Evolutionary conservation across 2,888 invertebrate genomes (phyloP), one percentile per base, ranked within the genome.

Genomic region (Zootermopsis nevadensis): DNA sequence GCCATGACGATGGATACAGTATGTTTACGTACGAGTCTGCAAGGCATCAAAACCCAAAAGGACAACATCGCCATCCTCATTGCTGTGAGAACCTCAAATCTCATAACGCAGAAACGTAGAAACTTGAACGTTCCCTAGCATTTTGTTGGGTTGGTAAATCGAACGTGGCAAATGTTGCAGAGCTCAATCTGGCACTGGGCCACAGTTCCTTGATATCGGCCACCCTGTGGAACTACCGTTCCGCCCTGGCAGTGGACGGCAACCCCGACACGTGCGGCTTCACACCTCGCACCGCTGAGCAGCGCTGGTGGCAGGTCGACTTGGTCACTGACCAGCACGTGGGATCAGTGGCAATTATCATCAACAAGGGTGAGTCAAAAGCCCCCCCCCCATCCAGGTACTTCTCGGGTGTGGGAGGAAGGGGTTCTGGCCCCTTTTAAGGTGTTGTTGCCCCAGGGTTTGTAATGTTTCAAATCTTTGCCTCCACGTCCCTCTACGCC

Each of bases 271-370:
- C 88, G 0, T 89, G 89, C 83, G 86, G 87, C 76, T 88, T 87
- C 84, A 88, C 88, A 0, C 88, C 88, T 22, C 85, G 87, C 38
- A 86, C 86, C 6, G 84, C 86, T 12, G 87, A 87, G 38, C 87
- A 87, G n/a, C 84, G 88, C 31, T 88, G 88, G 88, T 88, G 88
- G 87, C 88, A 88, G 84, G 85, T 88, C 19, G 87, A 87, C 82
- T 85, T 88, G 10, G 85, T 84, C 12, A 82, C 85, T 33, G 84
- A 86, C 38, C 85, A 86, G 79, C 85, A 86, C 35, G 86, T 88
- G 31, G 86, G 86, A 48, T 84, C 86, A 12, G 87, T 88, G 8
- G 87, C 87, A 3, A 85, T 88, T 67, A 86, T 87, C 55, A 87
- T 87, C 60, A 86, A 86, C 74, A 86, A 87, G 83, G 88, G 88